Conservation (phyloP, 2,113 vertebrate species). For the Suncus etruscus region DNA sequence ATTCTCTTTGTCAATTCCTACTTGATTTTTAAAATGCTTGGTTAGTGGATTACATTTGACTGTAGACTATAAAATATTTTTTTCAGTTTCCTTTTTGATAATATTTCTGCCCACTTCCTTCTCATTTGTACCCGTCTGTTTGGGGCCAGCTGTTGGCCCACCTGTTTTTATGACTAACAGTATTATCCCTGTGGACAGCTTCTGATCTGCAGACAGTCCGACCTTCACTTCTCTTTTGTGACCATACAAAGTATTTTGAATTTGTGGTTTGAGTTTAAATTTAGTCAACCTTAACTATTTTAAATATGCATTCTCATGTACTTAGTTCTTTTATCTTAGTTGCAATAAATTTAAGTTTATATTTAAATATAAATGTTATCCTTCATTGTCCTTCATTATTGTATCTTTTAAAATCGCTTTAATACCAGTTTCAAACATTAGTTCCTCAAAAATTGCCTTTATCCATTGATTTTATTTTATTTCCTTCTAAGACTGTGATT, state of each 20-base stretch:
- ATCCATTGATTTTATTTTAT: not conserved
- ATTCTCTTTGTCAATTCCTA: not conserved
- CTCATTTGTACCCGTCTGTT: constrained; percentile 4
- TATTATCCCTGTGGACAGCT: not conserved
- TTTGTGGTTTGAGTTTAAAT: not conserved
- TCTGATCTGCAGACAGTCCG: constrained; percentile 10
- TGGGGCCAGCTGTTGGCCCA: constrained; percentile 64
- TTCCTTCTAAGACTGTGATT: constrained; percentile 15
- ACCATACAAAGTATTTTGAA: not conserved
- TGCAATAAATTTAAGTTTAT: not conserved
- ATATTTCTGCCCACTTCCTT: not conserved
- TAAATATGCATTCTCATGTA: not conserved
- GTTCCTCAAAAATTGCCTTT: not conserved
- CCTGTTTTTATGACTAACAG: constrained; percentile 61
- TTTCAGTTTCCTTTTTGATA: not conserved
- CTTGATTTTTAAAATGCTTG: not conserved
- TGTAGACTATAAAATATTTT: constrained; percentile 12
- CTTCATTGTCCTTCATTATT: not conserved
- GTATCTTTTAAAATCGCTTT: not conserved
- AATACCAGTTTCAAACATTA: not conserved
- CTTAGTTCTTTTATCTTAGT: not conserved
- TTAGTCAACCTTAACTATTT: not conserved
- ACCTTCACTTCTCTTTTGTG: not conserved
- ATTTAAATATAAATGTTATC: not conserved
- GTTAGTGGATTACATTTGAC: constrained; percentile 49